Evolutionary conservation across 2,113 vertebrate genomes (phyloP).

Genomic region (Cochlearius cochlearius): DNA sequence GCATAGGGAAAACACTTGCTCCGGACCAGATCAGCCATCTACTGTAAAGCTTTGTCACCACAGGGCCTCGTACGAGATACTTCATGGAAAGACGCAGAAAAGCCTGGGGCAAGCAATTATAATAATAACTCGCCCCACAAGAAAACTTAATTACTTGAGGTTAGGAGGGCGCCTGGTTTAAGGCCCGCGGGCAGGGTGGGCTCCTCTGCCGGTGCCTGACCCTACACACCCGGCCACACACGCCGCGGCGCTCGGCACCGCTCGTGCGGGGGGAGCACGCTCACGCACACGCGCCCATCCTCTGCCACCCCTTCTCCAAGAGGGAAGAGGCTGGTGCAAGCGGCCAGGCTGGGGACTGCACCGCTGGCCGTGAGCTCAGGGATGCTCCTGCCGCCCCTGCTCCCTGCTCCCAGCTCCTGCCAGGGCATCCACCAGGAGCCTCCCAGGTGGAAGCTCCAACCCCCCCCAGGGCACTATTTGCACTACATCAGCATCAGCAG

Average conservation of each 20-base stretch:
- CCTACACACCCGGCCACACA: background rate
- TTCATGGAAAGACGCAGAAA: background rate
- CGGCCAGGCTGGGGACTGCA: rapidly evolving
- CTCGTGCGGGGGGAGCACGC: rapidly evolving
- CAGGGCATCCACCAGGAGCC: background rate
- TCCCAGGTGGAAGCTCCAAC: background rate
- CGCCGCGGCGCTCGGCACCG: rapidly evolving
- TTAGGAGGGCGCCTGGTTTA: background rate
- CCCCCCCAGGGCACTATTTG: background rate
- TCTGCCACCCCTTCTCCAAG: background rate
- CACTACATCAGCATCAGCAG: background rate
- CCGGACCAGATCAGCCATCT: background rate
- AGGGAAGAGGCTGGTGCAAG: background rate
- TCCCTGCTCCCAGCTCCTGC: background rate
- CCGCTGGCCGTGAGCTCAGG: rapidly evolving
- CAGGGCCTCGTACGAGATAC: background rate
- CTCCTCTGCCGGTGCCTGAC: background rate
- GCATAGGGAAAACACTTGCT: background rate
- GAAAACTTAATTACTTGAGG: slow-evolving; percentile 46
- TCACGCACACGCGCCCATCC: rapidly evolving
- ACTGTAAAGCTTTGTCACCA: background rate
- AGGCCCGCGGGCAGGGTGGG: background rate
- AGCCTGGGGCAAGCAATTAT: slow-evolving; percentile 13
- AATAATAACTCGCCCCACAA: background rate
- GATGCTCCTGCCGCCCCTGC: rapidly evolving